phyloP scores from a whole-genome alignment of 2,888 invertebrate species.

The Nemurella pictetii region DNA sequence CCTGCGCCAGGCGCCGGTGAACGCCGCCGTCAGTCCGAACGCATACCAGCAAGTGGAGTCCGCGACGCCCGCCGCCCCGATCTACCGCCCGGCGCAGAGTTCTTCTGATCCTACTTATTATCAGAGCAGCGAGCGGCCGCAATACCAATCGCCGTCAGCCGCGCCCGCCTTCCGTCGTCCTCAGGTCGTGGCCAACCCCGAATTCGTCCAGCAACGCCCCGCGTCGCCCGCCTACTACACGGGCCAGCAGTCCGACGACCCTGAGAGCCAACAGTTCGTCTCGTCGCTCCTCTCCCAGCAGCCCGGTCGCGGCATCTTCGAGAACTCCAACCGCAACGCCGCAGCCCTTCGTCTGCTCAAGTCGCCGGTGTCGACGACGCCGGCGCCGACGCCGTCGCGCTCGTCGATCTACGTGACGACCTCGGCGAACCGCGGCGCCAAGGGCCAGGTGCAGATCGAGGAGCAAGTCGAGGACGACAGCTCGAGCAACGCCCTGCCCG shows the following conservation, averaged over 20 bases:
- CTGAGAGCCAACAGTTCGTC: slow-evolving; percentile 29
- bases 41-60: slow-evolving; percentile 10
- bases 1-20: background rate
- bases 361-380: background rate
- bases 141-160: background rate
- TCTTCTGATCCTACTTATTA: background rate
- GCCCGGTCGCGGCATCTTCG: slow-evolving; percentile 27
- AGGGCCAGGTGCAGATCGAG: background rate
- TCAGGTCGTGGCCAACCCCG: background rate
- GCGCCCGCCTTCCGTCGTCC: background rate
- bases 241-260: background rate
- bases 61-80: background rate
- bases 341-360: slow-evolving; percentile 1
- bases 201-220: background rate
- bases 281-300: slow-evolving; percentile 31
- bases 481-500: slow-evolving; percentile 34
- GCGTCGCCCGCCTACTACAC: background rate
- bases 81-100: background rate
- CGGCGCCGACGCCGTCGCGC: slow-evolving; percentile 33
- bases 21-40: background rate
- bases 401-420: slow-evolving; percentile 40
- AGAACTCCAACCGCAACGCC: background rate
- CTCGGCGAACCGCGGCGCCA: slow-evolving; percentile 13
- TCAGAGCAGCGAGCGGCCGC: slow-evolving; percentile 4
- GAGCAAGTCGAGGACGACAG: slow-evolving; percentile 24